Base-by-base conservation (phyloP, 2,113 vertebrate species). In the Callipepla californica region DNA sequence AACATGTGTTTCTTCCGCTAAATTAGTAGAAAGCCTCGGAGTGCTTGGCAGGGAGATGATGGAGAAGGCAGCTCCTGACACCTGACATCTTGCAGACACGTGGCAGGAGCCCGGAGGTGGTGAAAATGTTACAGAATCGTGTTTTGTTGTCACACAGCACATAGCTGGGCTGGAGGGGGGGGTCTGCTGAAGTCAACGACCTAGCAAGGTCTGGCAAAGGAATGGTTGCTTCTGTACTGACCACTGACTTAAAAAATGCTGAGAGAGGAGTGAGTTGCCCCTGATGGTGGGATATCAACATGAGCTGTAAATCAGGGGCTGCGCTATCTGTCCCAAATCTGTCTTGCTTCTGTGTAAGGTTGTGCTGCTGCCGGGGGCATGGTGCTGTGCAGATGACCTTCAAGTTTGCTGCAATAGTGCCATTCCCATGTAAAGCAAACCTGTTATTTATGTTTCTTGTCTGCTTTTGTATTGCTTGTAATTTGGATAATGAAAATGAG, bases 61-160 rank as follows among this genome's bases (percentile, higher is more conserved):
- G 30, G 34, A 48, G 22, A 21, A 63, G 47, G 48, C 26, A 45
- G 55, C 38, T 87, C 20, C 26, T 0, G 6, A 3, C 11, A 11
- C 48, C 42, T 45, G 7, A 58, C 74, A 7, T 20, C 40, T 36
- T 19, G 4, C 26, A 62, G 32, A 7, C 1, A 2, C 6, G 26
- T 22, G 4, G 45, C 0, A 2, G 23, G 22, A 85, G 13, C 13
- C 23, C 0, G 0, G 14, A 0, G 7, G 7, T 20, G 36, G 55
- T 53, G 55, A 62, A 62, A 80, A 53, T 0, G 5, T 61, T 48
- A 20, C 7, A 3, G 5, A 20, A 34, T 9, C 26, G 12, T 18
- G 7, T 2, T 0, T 3, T 13, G 14, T 32, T n/a, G 62, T 59
- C 62, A 8, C 9, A 23, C 2, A 1, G 10, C 1, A 0, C 1